These are phyloP conservation scores for Petrocephalus sullivani DNA, from an alignment of 2,797 vertebrate genomes.

Conservation along the genomic window DNA sequence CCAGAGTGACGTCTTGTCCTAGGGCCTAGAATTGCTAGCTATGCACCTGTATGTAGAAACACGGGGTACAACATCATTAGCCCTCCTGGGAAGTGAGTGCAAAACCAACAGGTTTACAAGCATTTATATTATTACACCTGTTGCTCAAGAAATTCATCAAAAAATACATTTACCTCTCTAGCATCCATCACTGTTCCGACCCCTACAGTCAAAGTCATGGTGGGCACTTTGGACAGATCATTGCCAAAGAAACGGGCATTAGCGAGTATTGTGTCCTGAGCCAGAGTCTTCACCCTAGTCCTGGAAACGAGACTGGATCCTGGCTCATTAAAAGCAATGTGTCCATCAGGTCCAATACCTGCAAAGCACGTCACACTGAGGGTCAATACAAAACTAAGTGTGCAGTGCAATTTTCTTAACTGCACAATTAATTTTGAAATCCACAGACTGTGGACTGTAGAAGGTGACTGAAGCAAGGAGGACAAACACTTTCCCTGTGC, in stretches of 20 bases:
- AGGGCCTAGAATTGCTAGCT: not conserved
- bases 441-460: not conserved
- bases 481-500: not conserved
- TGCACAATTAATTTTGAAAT: not conserved
- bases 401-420: not conserved
- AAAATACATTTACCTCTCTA: conserved; percentile 71
- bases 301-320: conserved; percentile 89
- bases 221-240: conserved; percentile 87
- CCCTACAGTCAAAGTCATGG: conserved; percentile 93
- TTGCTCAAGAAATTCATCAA: conserved; percentile 22
- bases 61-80: not conserved
- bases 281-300: conserved; percentile 91
- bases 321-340: conserved; percentile 96
- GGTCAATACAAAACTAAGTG: not conserved
- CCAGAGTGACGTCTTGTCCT: not conserved
- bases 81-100: not conserved
- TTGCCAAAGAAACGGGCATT: conserved; percentile 92
- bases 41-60: not conserved
- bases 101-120: not conserved
- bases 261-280: conserved; percentile 90
- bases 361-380: conserved; percentile 7
- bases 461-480: not conserved
- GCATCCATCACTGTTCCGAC: conserved; percentile 99
- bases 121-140: not conserved
- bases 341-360: conserved; percentile 96